Percentiles rank a stretch among this genome's conserved stretches.
Evolutionary conservation across 2,888 invertebrate genomes (phyloP).

Genomic region (Lamellibrachia columna): DNA sequence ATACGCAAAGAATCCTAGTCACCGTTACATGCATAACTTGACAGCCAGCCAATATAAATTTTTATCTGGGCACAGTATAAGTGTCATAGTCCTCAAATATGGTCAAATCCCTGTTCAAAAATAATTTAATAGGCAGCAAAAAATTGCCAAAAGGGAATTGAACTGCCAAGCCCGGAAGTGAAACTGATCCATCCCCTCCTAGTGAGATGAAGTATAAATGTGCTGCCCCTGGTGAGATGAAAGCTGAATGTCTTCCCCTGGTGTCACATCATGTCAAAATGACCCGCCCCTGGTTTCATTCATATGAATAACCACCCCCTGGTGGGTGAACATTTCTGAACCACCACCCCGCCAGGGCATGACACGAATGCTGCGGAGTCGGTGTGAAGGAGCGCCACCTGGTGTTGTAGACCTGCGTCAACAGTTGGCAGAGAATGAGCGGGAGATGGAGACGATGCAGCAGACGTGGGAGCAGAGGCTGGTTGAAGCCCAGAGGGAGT

Average conservation of each 20-base stretch:
- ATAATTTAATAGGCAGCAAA: too few relatives aligned
- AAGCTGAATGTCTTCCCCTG: not conserved
- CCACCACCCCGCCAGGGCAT: not conserved
- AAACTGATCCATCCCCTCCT: not conserved
- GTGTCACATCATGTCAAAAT: too few relatives aligned
- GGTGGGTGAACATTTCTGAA: not conserved
- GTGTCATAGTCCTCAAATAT: too few relatives aligned
- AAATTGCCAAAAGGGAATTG: too few relatives aligned
- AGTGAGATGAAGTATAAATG: not conserved
- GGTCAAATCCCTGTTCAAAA: too few relatives aligned
- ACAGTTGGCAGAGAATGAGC: slow-evolving; percentile 51
- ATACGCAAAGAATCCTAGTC: too few relatives aligned
- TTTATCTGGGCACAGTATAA: too few relatives aligned
- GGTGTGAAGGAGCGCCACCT: not conserved
- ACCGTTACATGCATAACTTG: too few relatives aligned
- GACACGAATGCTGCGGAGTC: not conserved
- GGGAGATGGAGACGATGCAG: slow-evolving; percentile 49
- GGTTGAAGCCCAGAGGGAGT: slow-evolving; percentile 49
- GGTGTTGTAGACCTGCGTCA: slow-evolving; percentile 44
- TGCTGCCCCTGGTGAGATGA: too few relatives aligned
- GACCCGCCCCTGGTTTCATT: not conserved
- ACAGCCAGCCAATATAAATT: too few relatives aligned
- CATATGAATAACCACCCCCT: not conserved
- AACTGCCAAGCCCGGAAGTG: not conserved
- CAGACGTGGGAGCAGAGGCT: slow-evolving; percentile 53